These are phyloP conservation scores for Meteorus sp. DNA, from an alignment of 1,140 invertebrate genomes.

Conservation along the genomic window DNA sequence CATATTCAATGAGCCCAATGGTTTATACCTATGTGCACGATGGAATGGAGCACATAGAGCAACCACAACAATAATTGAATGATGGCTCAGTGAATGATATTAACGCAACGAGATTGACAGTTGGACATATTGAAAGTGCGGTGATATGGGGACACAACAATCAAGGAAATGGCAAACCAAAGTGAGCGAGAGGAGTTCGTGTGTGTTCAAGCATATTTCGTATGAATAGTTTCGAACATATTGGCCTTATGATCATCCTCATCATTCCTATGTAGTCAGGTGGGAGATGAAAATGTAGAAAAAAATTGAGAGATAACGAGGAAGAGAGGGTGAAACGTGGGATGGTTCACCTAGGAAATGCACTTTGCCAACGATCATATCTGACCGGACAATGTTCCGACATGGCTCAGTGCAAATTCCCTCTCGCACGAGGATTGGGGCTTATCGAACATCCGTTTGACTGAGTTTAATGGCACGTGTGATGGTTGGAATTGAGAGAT, in stretches of 20 bases:
- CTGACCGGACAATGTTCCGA: slow-evolving; percentile 18
- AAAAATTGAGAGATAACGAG: no score
- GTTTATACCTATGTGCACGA: slow-evolving; percentile 34
- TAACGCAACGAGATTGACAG: slow-evolving; percentile 44
- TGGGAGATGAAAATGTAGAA: no score
- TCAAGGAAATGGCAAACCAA: no score
- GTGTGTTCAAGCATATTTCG: no score
- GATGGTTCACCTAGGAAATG: slow-evolving; percentile 20
- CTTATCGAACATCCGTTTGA: slow-evolving; percentile 31
- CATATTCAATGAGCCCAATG: slow-evolving; percentile 40
- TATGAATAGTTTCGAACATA: no score
- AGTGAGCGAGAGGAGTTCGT: no score
- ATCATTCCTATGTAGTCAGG: no score
- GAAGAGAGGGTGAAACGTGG: background rate
- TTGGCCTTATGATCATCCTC: background rate
- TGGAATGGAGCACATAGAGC: slow-evolving; percentile 31
- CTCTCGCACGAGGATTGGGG: slow-evolving; percentile 28
- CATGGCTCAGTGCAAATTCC: slow-evolving; percentile 29
- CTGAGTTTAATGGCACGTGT: slow-evolving; percentile 33
- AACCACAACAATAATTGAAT: slow-evolving; percentile 45
- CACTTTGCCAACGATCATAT: slow-evolving; percentile 28
- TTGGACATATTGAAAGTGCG: slow-evolving; percentile 33
- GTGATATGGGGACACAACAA: background rate
- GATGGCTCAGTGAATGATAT: slow-evolving; percentile 46
- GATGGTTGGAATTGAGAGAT: slow-evolving; percentile 27